Base-by-base conservation (phyloP, 2,888 invertebrate genomes). In the Dromius quadrimaculatus region DNA sequence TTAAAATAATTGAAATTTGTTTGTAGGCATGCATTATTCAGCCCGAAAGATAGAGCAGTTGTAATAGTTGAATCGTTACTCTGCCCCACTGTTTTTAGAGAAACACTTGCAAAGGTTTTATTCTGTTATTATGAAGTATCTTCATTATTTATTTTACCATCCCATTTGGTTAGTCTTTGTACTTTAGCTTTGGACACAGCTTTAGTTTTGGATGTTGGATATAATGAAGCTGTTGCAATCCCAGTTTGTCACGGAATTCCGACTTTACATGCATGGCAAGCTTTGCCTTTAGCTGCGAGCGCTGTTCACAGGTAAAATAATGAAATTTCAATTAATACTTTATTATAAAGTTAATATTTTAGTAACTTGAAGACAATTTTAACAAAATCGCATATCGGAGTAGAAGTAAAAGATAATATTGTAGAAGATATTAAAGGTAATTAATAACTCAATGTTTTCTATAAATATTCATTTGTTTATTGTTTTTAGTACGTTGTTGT, bases 11-110 rank as follows among this genome's bases (percentile, higher is more conserved):
- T 19, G 5, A 4, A 0, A 22, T 22, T 71, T 45, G 63, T 71
- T 80, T 83, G 11, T 79, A 96, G 96, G 76, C 90, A 95, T 80
- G 88, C 95, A 23, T 85, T 97, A 54, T 91, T 96, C 47, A 97
- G 94, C 79, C 97, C 98, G 0, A 97, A 97, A 82, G 97, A 96
- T 77, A 87, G 96, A 17, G 91, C 94, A 80, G 90, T 98, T 32
- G 92, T 98, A 2, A 87, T 98, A 23, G 91, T 98, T 15, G 98
- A 98, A 83, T 96, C 95, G 2, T 84, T 97, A 8, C 86, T 98
- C 15, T 90, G 92, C 28, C 92, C 90, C 2, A 92, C 94, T 0
- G 82, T 89, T 65, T 92, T 96, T 79, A 85, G 97, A 71, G 93
- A 97, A 78, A 92, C 92, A 0, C 84, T 98, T 6, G 97, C 97